Evolutionary conservation across 2,888 invertebrate genomes (phyloP), one percentile per base, ranked within the genome.

Genomic region (Drosophila seclusa): DNA sequence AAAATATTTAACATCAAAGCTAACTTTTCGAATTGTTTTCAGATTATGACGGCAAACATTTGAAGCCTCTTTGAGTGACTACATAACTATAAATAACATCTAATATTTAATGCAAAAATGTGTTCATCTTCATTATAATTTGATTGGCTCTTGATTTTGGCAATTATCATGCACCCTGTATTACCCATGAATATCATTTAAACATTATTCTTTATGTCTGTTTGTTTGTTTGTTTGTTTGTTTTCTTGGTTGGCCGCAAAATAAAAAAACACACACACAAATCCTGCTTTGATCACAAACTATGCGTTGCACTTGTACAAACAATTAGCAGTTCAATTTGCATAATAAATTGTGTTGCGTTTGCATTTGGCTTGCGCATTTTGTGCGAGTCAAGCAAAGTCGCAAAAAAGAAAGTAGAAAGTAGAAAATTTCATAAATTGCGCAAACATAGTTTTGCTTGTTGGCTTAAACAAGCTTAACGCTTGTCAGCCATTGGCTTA

Each of bases 161-260:
- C 73, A 72, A 73, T 80, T 68, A 57, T 64, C 66, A 73, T 77
- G 73, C 85, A 85, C 85, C 85, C 85, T 85, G 85, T 85, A 87
- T 81, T 75, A 83, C 81, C 90, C 90, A 76, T 70, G 68, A 63
- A 62, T 68, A 45, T 45, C 24, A 24, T 21, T 36, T 62, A 53
- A 66, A n/a, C 31, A 58, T 52, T 61, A 42, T 16, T 52, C 36
- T 45, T 36, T 55, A 21, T 42, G n/a, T n/a, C 16, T n/a, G 18
- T 31, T 27, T 27, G 18, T 55, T 32, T 31, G 4, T 7, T 48
- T 29, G n/a, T 38, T 29, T 29, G 31, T 32, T 32, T 38, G 11
- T 31, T 16, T 34, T 34, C n/a, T 53, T 21, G 18, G 36, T 60
- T 21, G n/a, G 34, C 45, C 40, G 38, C 40, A 38, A 58, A n/a